Evolutionary conservation across 2,113 vertebrate species (phyloP).

Genomic region (Odocoileus virginianus): DNA sequence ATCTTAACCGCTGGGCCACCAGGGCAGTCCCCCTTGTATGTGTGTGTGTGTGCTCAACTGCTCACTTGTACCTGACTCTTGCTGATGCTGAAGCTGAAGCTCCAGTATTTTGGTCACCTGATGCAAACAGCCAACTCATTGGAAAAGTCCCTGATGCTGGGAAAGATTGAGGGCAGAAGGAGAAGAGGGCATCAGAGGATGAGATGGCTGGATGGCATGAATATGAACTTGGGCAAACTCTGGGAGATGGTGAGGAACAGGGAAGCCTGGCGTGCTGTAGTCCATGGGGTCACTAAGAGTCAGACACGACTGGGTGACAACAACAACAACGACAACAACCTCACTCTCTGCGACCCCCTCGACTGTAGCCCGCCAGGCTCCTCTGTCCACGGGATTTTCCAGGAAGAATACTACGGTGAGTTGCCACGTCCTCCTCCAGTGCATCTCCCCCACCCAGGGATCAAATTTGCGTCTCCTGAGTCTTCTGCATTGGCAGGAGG

Average conservation of each 20-base stretch:
- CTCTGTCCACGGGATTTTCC: background rate
- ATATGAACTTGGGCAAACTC: background rate
- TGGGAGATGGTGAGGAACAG: background rate
- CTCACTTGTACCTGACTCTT: background rate
- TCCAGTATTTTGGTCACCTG: background rate
- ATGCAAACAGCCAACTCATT: background rate
- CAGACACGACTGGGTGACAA: background rate
- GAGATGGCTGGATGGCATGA: background rate
- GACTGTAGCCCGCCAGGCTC: background rate
- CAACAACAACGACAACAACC: background rate
- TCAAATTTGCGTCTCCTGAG: background rate
- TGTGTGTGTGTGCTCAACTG: background rate
- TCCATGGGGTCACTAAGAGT: background rate
- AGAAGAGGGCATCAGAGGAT: background rate
- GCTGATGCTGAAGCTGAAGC: background rate
- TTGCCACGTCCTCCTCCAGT: background rate
- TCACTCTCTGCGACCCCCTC: background rate
- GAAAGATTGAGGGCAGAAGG: background rate
- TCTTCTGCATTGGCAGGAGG: background rate
- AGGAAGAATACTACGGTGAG: background rate
- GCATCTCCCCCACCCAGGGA: background rate
- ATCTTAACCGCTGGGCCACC: background rate
- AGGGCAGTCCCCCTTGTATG: background rate
- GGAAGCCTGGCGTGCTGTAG: background rate
- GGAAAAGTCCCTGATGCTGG: background rate